Conservation (phyloP, 2,888 invertebrate genomes). For the Metacarcinus magister region DNA sequence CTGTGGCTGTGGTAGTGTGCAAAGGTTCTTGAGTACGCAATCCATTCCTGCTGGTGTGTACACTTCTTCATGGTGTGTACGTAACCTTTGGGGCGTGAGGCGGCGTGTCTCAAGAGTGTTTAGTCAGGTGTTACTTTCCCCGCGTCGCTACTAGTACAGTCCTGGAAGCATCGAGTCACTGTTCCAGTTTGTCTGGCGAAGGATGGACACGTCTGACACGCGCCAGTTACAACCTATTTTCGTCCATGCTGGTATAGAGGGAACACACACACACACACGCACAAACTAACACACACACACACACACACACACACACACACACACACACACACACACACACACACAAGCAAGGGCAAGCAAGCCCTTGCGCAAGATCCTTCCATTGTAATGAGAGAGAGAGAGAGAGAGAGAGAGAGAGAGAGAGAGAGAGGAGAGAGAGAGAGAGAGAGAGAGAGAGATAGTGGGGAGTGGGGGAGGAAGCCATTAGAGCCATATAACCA, state of each 20-base stretch:
- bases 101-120: background rate
- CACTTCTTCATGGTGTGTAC: background rate
- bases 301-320: constrained; percentile 3
- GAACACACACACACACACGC: background rate
- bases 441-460: constrained; percentile 52
- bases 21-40: no score
- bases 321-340: background rate
- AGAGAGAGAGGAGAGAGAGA: constrained; percentile 18
- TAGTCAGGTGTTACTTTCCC: background rate
- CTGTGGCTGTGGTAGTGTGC: no score
- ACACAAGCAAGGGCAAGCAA: background rate
- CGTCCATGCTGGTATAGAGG: background rate
- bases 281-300: background rate
- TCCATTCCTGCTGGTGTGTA: background rate
- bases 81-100: background rate
- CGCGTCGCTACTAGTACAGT: background rate
- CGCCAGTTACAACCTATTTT: background rate
- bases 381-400: background rate
- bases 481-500: background rate
- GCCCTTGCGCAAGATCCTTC: background rate
- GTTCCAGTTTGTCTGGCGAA: background rate
- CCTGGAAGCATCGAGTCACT: background rate
- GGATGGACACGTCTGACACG: background rate
- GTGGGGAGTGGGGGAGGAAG: background rate
- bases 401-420: background rate